Conservation (phyloP, 2,888 invertebrate species). For the Amblyteles armatorius region DNA sequence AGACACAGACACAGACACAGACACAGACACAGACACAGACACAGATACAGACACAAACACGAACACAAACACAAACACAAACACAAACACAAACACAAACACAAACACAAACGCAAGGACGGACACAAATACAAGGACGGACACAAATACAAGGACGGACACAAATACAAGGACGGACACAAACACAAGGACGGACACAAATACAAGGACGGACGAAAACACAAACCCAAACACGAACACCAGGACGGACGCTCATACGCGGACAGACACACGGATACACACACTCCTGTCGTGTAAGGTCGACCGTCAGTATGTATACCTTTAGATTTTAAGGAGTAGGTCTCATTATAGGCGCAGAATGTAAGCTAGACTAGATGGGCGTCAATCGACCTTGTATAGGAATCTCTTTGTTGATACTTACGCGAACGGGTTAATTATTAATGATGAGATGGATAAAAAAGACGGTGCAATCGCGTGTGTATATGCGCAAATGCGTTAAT, state of each 20-base stretch:
- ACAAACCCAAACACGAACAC: neutral
- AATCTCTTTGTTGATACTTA: conserved; percentile 83
- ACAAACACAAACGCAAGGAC: neutral
- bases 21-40: too few species aligned
- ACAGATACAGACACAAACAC: neutral
- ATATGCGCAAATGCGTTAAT: neutral
- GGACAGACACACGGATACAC: neutral
- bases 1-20: neutral
- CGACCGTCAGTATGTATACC: conserved; percentile 84
- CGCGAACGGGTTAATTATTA: conserved; percentile 56
- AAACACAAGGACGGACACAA: neutral
- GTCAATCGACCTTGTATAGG: conserved; percentile 81
- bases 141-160: neutral
- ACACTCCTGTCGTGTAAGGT: conserved; percentile 77
- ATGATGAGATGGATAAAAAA: conserved; percentile 23
- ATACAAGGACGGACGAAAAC: neutral
- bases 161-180: neutral
- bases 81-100: too few species aligned
- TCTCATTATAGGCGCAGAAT: conserved; percentile 79
- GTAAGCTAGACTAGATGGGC: conserved; percentile 77
- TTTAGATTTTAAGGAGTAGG: conserved; percentile 82
- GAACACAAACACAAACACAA: neutral
- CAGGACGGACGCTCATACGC: neutral
- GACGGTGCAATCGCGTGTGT: conserved; percentile 29
- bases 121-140: neutral